Evolutionary conservation across 2,113 vertebrate species (phyloP).

Genomic region (Falcunculus frontatus): DNA sequence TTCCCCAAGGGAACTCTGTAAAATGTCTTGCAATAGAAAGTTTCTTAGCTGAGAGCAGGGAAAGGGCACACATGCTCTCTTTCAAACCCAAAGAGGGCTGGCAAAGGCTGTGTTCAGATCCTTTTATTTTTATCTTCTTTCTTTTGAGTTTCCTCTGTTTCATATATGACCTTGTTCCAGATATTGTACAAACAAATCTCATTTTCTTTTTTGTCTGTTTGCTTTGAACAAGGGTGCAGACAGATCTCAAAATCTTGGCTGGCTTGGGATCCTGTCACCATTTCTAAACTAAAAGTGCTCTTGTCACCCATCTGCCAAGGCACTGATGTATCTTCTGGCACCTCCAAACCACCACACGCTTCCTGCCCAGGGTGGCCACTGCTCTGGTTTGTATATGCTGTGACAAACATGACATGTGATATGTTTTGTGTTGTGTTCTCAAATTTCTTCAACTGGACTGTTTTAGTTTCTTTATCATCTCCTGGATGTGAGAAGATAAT

Average conservation of each 20-base stretch:
- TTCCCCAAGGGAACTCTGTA: neutral
- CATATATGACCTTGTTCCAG: neutral
- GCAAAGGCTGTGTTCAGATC: neutral
- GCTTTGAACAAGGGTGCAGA: neutral
- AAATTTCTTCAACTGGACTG: neutral
- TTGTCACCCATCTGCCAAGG: neutral
- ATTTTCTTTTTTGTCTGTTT: neutral
- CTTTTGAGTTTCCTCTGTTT: neutral
- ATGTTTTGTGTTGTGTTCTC: neutral
- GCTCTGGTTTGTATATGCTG: neutral
- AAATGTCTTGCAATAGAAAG: neutral
- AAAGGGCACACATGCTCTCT: neutral
- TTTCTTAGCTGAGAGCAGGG: neutral
- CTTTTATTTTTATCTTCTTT: neutral
- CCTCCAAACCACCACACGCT: neutral
- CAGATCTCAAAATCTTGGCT: neutral
- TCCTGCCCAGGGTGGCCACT: neutral
- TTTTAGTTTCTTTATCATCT: neutral
- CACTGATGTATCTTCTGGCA: neutral
- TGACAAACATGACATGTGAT: neutral
- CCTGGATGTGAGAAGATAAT: neutral
- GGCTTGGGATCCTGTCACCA: neutral
- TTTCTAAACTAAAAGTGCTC: neutral
- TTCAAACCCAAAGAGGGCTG: neutral
- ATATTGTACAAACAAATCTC: neutral